These are phyloP conservation scores for Numenius phaeopus DNA, from an alignment of 2,797 vertebrate species.

Conservation along the genomic window DNA sequence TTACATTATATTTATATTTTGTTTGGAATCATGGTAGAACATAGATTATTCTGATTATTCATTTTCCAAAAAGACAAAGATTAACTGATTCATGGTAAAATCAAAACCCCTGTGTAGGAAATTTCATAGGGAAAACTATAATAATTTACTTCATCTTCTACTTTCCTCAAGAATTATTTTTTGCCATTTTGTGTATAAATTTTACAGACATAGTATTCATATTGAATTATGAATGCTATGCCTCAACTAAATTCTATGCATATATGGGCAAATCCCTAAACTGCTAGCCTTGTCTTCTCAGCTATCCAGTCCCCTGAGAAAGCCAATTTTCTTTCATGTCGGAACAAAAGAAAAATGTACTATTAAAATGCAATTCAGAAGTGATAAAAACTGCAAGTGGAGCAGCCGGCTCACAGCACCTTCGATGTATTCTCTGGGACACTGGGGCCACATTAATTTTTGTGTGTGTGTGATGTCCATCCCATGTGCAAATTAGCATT, in stretches of 20 bases:
- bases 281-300: conserved; percentile 77
- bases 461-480: conserved; percentile 83
- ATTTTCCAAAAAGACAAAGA: neutral
- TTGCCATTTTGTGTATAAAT: neutral
- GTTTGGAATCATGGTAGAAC: neutral
- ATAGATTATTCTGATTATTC: neutral
- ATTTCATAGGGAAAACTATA: neutral
- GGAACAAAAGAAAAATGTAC: conserved; percentile 88
- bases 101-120: neutral
- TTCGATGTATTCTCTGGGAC: conserved; percentile 85
- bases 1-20: neutral
- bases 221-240: conserved; percentile 36
- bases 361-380: conserved; percentile 89
- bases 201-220: neutral
- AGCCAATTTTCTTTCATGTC: conserved; percentile 87
- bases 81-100: neutral
- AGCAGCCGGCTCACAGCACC: conserved; percentile 84
- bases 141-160: neutral
- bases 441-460: conserved; percentile 87
- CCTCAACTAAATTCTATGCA: conserved; percentile 53
- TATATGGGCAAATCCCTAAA: conserved; percentile 61
- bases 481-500: conserved; percentile 88
- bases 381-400: conserved; percentile 85
- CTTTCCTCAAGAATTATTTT: neutral
- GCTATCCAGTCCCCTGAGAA: conserved; percentile 80